Base-by-base conservation (phyloP, 2,888 invertebrate species). In the Panzeria rudis region DNA sequence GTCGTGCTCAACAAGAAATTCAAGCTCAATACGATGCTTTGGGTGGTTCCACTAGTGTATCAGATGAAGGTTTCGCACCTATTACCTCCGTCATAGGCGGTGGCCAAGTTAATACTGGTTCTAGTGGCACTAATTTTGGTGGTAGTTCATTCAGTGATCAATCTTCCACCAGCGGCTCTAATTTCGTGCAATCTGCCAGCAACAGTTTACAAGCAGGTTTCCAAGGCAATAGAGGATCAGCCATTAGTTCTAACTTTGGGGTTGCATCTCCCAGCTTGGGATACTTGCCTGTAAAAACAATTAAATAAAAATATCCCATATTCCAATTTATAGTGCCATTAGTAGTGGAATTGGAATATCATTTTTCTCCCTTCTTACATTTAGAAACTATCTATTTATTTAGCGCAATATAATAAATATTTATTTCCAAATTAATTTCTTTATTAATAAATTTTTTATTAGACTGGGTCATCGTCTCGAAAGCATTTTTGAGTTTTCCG, bases 11-110 rank as follows among this genome's bases (percentile, higher is more conserved):
- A 72, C 90, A 91, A 73, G 90, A 91, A 86, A 92, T 92, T 56
- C 92, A 92, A 82, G 92, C 92, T 9, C 92, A 92, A 83, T 92
- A 92, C 61, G 92, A 92, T 86, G 88, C 91, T 23, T 83, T 92
- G 61, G 92, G 92, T 5, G 92, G 92, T 17, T 89, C 91, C 15
- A 91, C 92, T 0, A 89, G 90, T 83, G 89, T 92, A 41, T 90
- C 92, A 7, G 91, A 92, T 73, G 92, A 92, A 86, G 92, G 92
- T 11, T 79, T 91, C 20, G 92, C 92, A 0, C 92, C 92, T 13
- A 79, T 92, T 7, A 87, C 88, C 15, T 89, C 90, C 3, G 90
- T 90, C n/a, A 87, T 89, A 8, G 89, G 90, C 4, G 9, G 38
- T 25, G 41, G 13, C 2, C 82, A 3, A 9, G 11, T 38, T 13